Evolutionary conservation across 2,113 vertebrate species (phyloP).

Genomic region (Trichechus manatus): DNA sequence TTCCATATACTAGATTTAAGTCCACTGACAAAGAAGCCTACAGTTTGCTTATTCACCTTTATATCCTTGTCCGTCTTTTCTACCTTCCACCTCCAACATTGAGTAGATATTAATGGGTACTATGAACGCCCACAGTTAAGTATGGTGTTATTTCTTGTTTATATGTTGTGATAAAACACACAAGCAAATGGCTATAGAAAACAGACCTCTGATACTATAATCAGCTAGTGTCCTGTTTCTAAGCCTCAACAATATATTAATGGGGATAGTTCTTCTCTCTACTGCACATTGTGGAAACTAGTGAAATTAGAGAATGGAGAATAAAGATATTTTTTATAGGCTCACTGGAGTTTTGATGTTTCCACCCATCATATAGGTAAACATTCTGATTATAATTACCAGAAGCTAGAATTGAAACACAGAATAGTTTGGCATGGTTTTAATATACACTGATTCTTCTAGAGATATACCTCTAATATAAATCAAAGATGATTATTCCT

Average conservation of each 20-base stretch:
- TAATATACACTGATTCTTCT: neutral
- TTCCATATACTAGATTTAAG: neutral
- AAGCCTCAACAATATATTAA: neutral
- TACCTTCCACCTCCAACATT: neutral
- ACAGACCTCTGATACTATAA: neutral
- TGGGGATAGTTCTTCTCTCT: neutral
- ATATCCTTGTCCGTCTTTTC: neutral
- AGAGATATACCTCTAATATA: neutral
- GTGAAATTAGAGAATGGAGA: neutral
- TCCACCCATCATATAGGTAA: neutral
- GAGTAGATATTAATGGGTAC: neutral
- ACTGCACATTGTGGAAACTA: neutral
- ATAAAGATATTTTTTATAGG: neutral
- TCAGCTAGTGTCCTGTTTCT: neutral
- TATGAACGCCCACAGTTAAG: neutral
- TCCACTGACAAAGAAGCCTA: neutral
- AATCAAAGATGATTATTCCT: neutral
- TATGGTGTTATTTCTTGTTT: neutral
- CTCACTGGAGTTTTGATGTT: neutral
- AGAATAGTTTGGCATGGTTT: neutral
- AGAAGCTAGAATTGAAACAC: neutral
- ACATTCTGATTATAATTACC: neutral
- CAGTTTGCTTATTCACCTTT: neutral
- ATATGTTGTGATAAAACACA: neutral
- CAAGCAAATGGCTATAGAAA: neutral